Evolutionary conservation across 1,140 invertebrate species (phyloP), one percentile per base, ranked within the genome.

Genomic region (Glomeris maerens): DNA sequence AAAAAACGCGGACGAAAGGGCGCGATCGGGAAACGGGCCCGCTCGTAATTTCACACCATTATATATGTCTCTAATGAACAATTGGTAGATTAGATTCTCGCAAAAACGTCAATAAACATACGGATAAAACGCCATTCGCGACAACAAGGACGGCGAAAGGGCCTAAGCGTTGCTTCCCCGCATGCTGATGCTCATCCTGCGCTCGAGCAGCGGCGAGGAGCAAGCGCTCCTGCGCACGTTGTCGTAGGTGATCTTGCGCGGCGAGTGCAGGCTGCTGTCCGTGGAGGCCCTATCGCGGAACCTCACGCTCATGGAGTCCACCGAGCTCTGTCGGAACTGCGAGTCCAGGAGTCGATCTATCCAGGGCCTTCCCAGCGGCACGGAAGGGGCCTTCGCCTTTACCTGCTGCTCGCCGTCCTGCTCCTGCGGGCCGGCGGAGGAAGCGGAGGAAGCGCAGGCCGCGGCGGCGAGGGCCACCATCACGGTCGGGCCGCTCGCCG

Each of bases 281-380:
- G 78, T 79, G 14, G 72, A 78, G 7, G 78, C 77, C 41, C 78
- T 62, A 51, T 67, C 69, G 45, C 77, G 65, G 60, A 79, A 79
- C 25, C 21, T 27, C 17, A 36, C 10, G 17, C 17, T 10, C 10
- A 10, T 36, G 10, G 31, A 36, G 5, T 42, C 40, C 4, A 42
- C 10, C 4, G 40, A 42, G 25, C 20, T 42, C 17, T 42, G 40
- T 17, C 40, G 20, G n/a, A n/a, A n/a, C n/a, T n/a, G n/a, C 17
- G 40, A 42, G 10, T 42, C 40, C 20, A 42, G 40, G 17, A 42
- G 20, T 21, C 40, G 20, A 42, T 42, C 40, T 7, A 25, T 42
- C 40, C 40, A 42, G 4, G 40, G 17, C 4, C 17, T 42, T 42
- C 40, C 40, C 4, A 42, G 20, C 5, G n/a, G n/a, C n/a, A n/a